Percentiles rank a stretch among this genome's conserved stretches.
Evolutionary conservation across 2,113 vertebrate genomes (phyloP).

Genomic region (Notothenia coriiceps): DNA sequence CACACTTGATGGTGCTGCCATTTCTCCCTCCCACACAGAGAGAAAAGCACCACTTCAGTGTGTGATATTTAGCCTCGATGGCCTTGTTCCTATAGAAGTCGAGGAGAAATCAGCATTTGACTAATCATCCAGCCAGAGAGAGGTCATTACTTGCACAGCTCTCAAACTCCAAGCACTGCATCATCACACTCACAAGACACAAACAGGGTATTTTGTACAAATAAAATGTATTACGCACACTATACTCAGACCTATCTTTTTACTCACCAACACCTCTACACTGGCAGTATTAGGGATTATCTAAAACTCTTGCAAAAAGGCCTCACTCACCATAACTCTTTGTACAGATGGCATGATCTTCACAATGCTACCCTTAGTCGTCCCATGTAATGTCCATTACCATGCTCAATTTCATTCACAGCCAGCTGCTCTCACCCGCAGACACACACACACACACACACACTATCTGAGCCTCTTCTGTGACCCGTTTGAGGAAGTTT

Average conservation of each 20-base stretch:
- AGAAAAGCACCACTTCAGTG: constrained; percentile 66
- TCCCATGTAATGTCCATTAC: constrained; percentile 57
- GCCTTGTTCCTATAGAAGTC: constrained; percentile 59
- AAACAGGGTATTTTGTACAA: constrained; percentile 34
- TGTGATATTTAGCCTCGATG: constrained; percentile 70
- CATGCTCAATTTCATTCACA: constrained; percentile 53
- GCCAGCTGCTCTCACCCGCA: constrained; percentile 28
- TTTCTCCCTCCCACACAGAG: constrained; percentile 69
- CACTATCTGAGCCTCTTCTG: constrained; percentile 47
- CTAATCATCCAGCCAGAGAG: constrained; percentile 71
- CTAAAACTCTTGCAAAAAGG: constrained; percentile 16
- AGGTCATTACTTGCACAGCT: constrained; percentile 60
- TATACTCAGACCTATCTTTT: constrained; percentile 15
- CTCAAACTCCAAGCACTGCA: constrained; percentile 53
- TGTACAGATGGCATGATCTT: constrained; percentile 29
- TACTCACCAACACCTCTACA: constrained; percentile 9
- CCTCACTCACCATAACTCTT: constrained; percentile 55
- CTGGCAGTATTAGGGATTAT: background rate
- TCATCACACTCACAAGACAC: constrained; percentile 61
- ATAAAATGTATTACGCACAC: constrained; percentile 13
- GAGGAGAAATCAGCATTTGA: constrained; percentile 72
- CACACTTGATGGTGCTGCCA: constrained; percentile 30
- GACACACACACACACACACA: constrained; percentile 22
- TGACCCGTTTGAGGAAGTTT: constrained; percentile 61
- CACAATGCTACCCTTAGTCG: constrained; percentile 25